A percentile compares a stretch with the other conserved stretches of the same genome.
phyloP scores from a whole-genome alignment of 2,113 vertebrate genomes.

The Onychorhynchus coronatus region DNA sequence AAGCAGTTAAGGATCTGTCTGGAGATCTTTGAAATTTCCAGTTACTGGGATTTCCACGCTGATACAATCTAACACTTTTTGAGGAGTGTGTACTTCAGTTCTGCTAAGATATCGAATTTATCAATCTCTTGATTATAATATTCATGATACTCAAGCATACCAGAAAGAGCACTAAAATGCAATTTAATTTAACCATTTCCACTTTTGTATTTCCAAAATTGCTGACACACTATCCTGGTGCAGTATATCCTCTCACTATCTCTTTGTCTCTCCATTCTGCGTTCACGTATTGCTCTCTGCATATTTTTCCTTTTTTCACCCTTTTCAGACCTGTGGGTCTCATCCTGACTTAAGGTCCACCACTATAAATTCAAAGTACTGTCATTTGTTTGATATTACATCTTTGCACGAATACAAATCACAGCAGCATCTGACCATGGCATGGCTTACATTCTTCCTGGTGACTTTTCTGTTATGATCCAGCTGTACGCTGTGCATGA shows the following conservation, averaged over 20 bases:
- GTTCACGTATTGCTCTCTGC: not conserved
- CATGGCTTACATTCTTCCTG: not conserved
- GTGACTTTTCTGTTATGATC: not conserved
- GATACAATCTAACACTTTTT: conserved; percentile 60
- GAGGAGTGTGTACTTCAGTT: conserved; percentile 14
- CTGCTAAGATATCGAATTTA: conserved; percentile 55
- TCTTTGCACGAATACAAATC: not conserved
- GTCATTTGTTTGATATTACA: not conserved
- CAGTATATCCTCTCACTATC: not conserved
- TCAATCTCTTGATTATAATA: conserved; percentile 58
- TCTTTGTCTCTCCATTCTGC: not conserved
- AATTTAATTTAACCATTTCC: conserved; percentile 34
- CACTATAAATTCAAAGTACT: not conserved
- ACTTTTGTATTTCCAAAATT: not conserved
- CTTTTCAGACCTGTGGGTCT: not conserved
- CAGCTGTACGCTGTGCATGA: fast-evolving
- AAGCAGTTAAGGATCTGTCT: conserved; percentile 61
- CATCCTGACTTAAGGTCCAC: not conserved
- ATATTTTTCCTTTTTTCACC: not conserved
- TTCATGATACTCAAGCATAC: conserved; percentile 41
- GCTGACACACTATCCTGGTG: not conserved
- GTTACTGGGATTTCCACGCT: conserved; percentile 61
- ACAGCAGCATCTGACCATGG: not conserved
- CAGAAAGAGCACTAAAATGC: not conserved
- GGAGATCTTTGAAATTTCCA: conserved; percentile 59